Base-by-base conservation (phyloP, 2,113 vertebrate genomes). In the Callocephalon fimbriatum region DNA sequence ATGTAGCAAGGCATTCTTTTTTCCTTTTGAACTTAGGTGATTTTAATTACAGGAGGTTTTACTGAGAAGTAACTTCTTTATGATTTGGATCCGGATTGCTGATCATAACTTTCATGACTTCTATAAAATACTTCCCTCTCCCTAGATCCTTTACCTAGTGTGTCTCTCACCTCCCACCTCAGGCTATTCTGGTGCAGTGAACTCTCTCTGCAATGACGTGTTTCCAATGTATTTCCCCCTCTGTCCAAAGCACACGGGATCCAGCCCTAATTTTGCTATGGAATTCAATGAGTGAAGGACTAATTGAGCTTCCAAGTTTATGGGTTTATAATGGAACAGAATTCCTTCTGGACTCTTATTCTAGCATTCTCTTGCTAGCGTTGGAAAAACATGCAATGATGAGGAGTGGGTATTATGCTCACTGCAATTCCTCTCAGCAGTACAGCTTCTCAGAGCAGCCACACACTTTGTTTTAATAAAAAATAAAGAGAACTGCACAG, bases 21-120 rank as follows among this genome's bases (percentile, higher is more conserved):
- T 66, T 20, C 27, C 32, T 65, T 89, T 75, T 81, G 26, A 87
- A 38, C 14, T 48, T 44, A 20, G 10, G 10, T 2, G 0, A 68
- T 85, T 90, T 85, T 91, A 68, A 44, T 67, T 75, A 21, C 32
- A 67, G 26, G 27, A 90, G 29, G 4, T 38, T 93, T 94, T 74
- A 67, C 35, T 70, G 54, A 66, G 40, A 79, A 80, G 35, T 31
- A 62, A 6, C 4, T 76, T 16, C 71, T 91, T 68, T 18, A 29
- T 62, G 12, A 77, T 86, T 88, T 83, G 45, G 25, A 44, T 85
- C 44, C 26, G 75, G 38, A 48, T 48, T 56, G 37, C 19, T 76
- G 54, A 79, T 25, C 0, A 0, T 76, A 82, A 40, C 2, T 87
- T 85, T 18, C 20, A n/a, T 47, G 42, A 51, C 12, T 93, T 78